Conservation (phyloP, 2,888 invertebrate genomes). For the Cremastinae sp. region DNA sequence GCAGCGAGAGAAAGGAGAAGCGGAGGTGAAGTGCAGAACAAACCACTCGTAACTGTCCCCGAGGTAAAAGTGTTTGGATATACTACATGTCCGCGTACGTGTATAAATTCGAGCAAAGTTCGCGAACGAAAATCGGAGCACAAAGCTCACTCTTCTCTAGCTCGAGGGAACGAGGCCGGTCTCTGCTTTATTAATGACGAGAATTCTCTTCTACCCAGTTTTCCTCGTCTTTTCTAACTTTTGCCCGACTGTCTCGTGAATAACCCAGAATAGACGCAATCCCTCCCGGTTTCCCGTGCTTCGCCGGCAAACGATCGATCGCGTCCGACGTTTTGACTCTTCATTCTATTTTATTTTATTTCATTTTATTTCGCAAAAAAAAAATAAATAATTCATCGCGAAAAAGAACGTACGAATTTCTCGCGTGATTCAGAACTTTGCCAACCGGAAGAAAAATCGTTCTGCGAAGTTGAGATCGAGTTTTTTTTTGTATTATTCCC, state of each 20-base stretch:
- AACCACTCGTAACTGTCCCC: slow-evolving; percentile 53
- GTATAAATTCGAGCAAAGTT: slow-evolving; percentile 15
- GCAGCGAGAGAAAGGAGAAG: slow-evolving; percentile 10
- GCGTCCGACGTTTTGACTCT: slow-evolving; percentile 25
- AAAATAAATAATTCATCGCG: background rate
- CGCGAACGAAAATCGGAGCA: slow-evolving; percentile 58
- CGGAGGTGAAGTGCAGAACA: slow-evolving; percentile 34
- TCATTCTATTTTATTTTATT: too few species aligned
- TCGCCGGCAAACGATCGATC: slow-evolving; percentile 47
- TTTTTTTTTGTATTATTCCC: too few species aligned
- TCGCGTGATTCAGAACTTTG: background rate
- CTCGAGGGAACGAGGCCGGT: slow-evolving; percentile 60
- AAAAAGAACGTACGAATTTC: background rate
- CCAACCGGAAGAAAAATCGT: too few species aligned
- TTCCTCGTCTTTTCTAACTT: slow-evolving; percentile 46
- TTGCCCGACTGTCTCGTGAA: slow-evolving; percentile 29
- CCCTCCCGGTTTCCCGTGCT: slow-evolving; percentile 49
- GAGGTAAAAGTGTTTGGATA: slow-evolving; percentile 35
- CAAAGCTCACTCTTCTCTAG: slow-evolving; percentile 46
- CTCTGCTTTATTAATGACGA: slow-evolving; percentile 66
- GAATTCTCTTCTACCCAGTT: slow-evolving; percentile 48
- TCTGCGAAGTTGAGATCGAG: too few species aligned
- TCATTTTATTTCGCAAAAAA: background rate
- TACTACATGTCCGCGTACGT: slow-evolving; percentile 1
- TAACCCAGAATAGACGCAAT: slow-evolving; percentile 58